Percentiles rank a stretch among this genome's conserved stretches.
Evolutionary conservation across 1,140 invertebrate species (phyloP).

Genomic region (Zaprionus taronus): DNA sequence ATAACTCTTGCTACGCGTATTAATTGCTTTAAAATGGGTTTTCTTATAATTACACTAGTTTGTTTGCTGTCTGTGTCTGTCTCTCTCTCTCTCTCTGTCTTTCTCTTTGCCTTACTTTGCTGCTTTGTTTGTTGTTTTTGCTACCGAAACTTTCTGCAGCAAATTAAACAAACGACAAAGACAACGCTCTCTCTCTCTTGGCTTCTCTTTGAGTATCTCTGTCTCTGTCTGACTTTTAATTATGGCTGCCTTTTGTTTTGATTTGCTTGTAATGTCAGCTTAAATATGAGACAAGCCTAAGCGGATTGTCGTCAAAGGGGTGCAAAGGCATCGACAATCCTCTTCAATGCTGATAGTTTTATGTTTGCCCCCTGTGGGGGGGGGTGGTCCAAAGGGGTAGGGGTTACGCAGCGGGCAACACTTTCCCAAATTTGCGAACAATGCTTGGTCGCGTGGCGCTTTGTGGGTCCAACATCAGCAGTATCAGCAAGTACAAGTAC

Average conservation of each 20-base stretch:
- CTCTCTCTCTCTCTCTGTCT: background rate
- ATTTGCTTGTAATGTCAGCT: constrained; percentile 68
- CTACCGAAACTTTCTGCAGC: constrained; percentile 17
- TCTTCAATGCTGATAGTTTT: constrained; percentile 74
- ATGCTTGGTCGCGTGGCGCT: constrained; percentile 64
- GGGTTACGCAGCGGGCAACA: constrained; percentile 28
- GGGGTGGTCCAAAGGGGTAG: background rate
- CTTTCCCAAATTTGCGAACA: constrained; percentile 74
- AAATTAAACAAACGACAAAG: constrained; percentile 25
- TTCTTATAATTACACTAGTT: constrained; percentile 71
- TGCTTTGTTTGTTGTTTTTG: constrained; percentile 21
- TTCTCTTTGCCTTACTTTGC: background rate
- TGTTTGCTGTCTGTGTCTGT: constrained; percentile 57
- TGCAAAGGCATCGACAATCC: constrained; percentile 48
- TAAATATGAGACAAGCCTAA: constrained; percentile 61
- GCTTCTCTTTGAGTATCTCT: background rate
- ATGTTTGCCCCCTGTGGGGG: constrained; percentile 46
- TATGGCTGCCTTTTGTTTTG: constrained; percentile 68
- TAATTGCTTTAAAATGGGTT: constrained; percentile 49
- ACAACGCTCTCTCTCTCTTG: background rate
- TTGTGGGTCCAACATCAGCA: constrained; percentile 46
- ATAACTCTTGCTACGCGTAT: constrained; percentile 40
- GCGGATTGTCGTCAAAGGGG: constrained; percentile 66
- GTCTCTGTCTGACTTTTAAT: constrained; percentile 43
- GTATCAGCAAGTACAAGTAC: constrained; percentile 19